Conservation (phyloP, 2,113 vertebrate genomes). For the Chrysochloris asiatica region DNA sequence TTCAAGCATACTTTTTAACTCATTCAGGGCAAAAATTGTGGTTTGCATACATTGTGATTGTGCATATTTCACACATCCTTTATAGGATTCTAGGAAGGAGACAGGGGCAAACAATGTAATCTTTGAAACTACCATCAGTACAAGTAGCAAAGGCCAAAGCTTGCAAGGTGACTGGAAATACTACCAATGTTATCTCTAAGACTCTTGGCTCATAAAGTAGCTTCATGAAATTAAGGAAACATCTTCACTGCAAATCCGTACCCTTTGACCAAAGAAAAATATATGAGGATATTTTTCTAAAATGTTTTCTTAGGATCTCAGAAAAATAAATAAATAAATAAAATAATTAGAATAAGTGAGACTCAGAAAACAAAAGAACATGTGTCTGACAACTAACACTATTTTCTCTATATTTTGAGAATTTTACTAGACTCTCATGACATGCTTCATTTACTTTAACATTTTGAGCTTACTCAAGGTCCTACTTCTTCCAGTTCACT, state of each 20-base stretch:
- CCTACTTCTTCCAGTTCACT: background rate
- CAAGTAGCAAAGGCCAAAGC: background rate
- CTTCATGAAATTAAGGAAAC: background rate
- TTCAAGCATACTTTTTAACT: background rate
- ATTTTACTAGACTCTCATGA: background rate
- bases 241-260: background rate
- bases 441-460: background rate
- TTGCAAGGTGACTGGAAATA: background rate
- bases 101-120: background rate
- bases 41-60: background rate
- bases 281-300: background rate
- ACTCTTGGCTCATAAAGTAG: background rate
- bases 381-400: background rate
- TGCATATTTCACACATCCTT: background rate
- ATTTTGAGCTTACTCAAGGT: background rate
- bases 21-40: background rate
- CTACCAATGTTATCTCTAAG: background rate
- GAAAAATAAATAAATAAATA: slow-evolving; percentile 8
- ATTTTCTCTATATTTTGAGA: slow-evolving; percentile 20
- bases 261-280: background rate
- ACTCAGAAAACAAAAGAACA: background rate
- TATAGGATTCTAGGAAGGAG: background rate
- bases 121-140: background rate
- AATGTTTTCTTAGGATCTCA: background rate
- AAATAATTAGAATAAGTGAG: background rate